Percentiles rank a stretch among this genome's conserved stretches.
phyloP scores from a whole-genome alignment of 2,888 invertebrate species.

The Tridacna gigas region DNA sequence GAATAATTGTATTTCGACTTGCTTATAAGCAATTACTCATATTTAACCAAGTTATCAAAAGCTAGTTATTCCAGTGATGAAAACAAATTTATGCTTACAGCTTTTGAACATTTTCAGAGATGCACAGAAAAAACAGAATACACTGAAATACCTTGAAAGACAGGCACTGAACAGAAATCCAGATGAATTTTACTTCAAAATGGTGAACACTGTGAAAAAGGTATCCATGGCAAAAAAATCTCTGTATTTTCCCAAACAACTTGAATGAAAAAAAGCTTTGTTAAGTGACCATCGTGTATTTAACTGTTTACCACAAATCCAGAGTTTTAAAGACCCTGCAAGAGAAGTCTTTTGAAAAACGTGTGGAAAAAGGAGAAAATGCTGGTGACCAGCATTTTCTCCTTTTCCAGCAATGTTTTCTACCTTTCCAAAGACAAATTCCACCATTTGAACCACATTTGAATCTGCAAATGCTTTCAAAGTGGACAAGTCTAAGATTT shows the following conservation, averaged over 20 bases:
- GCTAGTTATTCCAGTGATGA: too few relatives aligned
- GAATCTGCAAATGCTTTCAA: too few relatives aligned
- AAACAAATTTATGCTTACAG: too few relatives aligned
- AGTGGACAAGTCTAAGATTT: too few relatives aligned
- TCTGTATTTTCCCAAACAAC: neutral
- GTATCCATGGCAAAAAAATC: constrained; percentile 35
- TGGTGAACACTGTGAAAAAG: constrained; percentile 80
- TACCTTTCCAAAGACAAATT: too few relatives aligned
- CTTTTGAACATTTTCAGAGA: constrained; percentile 86
- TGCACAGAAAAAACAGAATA: constrained; percentile 92
- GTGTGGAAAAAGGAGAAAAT: neutral
- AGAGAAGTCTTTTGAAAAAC: neutral
- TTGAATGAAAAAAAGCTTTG: neutral
- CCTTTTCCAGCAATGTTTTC: neutral
- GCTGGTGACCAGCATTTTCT: neutral
- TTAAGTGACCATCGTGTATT: neutral
- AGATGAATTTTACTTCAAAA: constrained; percentile 96
- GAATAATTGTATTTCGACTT: too few relatives aligned
- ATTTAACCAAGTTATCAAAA: too few relatives aligned
- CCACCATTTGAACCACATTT: too few relatives aligned
- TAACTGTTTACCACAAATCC: neutral
- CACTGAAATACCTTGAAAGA: constrained; percentile 92
- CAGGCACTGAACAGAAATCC: constrained; percentile 96
- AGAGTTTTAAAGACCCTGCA: neutral
- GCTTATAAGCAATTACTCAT: too few relatives aligned